Evolutionary conservation across 2,113 vertebrate genomes (phyloP).

Genomic region (Channa argus): DNA sequence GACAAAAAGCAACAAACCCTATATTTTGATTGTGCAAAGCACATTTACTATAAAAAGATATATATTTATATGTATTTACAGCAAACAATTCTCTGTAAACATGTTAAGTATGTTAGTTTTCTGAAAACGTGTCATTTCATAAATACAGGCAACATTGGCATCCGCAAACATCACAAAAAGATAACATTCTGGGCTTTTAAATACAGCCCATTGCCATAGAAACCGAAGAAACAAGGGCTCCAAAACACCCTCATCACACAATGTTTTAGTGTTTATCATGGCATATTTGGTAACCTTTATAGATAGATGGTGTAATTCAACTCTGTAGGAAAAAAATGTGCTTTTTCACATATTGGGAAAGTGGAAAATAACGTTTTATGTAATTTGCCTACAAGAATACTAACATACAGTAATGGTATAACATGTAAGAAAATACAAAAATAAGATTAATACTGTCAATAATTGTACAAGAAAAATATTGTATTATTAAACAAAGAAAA

Average conservation of each 20-base stretch:
- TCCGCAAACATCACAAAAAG: conserved; percentile 91
- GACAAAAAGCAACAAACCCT: conserved; percentile 89
- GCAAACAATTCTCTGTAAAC: conserved; percentile 97
- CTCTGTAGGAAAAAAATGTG: conserved; percentile 91
- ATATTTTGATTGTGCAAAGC: conserved; percentile 92
- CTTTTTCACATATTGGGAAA: conserved; percentile 86
- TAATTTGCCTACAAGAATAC: conserved; percentile 85
- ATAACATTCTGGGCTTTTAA: conserved; percentile 88
- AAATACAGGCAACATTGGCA: conserved; percentile 96
- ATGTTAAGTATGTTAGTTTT: conserved; percentile 94
- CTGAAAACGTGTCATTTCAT: conserved; percentile 90
- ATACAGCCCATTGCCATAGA: conserved; percentile 86
- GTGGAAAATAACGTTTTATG: conserved; percentile 82
- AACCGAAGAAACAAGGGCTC: conserved; percentile 83
- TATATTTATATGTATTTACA: conserved; percentile 92
- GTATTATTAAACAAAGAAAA: conserved; percentile 86
- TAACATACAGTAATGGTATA: conserved; percentile 98
- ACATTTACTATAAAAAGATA: conserved; percentile 93
- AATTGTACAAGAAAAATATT: conserved; percentile 97
- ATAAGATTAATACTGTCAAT: conserved; percentile 99
- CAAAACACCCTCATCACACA: conserved; percentile 80
- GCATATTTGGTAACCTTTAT: conserved; percentile 91
- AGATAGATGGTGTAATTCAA: conserved; percentile 87
- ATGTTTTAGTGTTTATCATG: conserved; percentile 89
- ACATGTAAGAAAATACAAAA: conserved; percentile 99